phyloP scores from a whole-genome alignment of 2,888 invertebrate genomes.

The Parnassius glacialis region DNA sequence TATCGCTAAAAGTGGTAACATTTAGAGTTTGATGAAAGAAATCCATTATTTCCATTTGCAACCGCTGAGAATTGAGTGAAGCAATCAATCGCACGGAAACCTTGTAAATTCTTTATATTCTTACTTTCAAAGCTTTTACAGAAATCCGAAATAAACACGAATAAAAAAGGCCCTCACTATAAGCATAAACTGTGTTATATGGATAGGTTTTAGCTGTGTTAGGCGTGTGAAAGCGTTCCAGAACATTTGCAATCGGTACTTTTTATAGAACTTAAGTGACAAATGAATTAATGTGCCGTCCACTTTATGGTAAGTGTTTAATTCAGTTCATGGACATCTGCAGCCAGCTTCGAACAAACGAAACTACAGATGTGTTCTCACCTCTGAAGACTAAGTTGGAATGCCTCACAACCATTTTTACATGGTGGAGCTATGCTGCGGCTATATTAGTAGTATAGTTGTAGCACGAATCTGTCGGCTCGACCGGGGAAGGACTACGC shows the following conservation, averaged over 20 bases:
- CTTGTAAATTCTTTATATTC: slow-evolving; percentile 20
- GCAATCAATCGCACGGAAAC: slow-evolving; percentile 26
- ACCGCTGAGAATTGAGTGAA: slow-evolving; percentile 19
- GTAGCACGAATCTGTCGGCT: no score
- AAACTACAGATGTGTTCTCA: no score
- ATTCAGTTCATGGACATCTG: no score
- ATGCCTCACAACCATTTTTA: no score
- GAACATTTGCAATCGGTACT: not conserved
- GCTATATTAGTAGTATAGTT: no score
- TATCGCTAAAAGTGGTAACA: slow-evolving; percentile 3
- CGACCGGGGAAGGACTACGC: no score
- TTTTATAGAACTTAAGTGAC: no score
- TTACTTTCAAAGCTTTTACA: slow-evolving; percentile 15
- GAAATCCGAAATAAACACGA: slow-evolving; percentile 21
- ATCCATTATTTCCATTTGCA: slow-evolving; percentile 20
- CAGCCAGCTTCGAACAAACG: no score
- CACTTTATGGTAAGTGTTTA: no score
- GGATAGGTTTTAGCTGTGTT: slow-evolving; percentile 4
- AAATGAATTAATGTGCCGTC: no score
- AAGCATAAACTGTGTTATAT: slow-evolving; percentile 5
- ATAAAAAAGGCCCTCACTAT: slow-evolving; percentile 8
- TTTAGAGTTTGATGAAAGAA: slow-evolving; percentile 13
- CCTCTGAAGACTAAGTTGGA: no score
- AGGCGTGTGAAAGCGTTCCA: not conserved
- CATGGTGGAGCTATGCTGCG: no score